phyloP scores from a whole-genome alignment of 2,113 vertebrate genomes.

The Ochotona curzoniae region DNA sequence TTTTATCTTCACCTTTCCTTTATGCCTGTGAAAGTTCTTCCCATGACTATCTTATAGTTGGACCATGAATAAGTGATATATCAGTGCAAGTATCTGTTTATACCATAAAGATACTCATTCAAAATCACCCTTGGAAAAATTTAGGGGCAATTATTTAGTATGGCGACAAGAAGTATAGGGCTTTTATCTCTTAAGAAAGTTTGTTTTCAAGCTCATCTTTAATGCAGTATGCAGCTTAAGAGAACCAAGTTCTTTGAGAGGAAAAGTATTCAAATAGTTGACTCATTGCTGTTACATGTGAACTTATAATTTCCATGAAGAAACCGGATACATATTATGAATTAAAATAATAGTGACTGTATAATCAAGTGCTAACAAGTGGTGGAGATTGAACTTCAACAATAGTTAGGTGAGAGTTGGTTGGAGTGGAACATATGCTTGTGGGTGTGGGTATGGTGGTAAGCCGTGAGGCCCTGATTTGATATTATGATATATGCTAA shows the following conservation, averaged over 20 bases:
- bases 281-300: not conserved
- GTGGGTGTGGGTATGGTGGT: not conserved
- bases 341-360: conserved; percentile 37
- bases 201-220: not conserved
- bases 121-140: conserved; percentile 20
- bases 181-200: conserved; percentile 11
- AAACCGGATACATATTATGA: not conserved
- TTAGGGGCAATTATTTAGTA: not conserved
- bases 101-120: not conserved
- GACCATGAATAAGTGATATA: not conserved
- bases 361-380: conserved; percentile 40
- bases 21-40: not conserved
- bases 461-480: not conserved
- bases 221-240: conserved; percentile 15
- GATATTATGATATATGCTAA: not conserved
- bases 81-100: not conserved
- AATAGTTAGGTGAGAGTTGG: not conserved
- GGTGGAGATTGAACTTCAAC: not conserved
- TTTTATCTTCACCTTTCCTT: not conserved
- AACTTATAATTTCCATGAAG: conserved; percentile 41
- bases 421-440: not conserved
- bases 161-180: not conserved
- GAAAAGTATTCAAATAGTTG: not conserved
- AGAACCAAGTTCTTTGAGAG: conserved; percentile 32
- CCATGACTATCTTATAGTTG: not conserved